phyloP scores from a whole-genome alignment of 2,797 vertebrate species.

The Pseudotriccus pelzelni region DNA sequence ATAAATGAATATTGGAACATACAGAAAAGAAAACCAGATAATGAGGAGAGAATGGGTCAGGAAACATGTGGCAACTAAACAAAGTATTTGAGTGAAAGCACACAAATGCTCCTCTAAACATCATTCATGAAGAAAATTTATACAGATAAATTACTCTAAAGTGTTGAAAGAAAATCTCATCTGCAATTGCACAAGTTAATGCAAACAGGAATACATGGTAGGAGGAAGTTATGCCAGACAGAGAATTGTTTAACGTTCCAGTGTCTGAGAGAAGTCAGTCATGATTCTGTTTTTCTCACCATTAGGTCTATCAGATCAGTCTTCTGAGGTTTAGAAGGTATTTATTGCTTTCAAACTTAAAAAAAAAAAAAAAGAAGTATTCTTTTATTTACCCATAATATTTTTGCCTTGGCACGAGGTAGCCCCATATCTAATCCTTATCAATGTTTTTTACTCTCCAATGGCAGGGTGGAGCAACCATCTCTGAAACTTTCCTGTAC shows the following conservation, averaged over 20 bases:
- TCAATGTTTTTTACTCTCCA: background rate
- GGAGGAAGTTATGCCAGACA: background rate
- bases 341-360: background rate
- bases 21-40: background rate
- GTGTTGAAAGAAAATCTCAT: background rate
- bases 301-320: background rate
- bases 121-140: background rate
- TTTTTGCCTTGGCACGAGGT: background rate
- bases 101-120: background rate
- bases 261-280: background rate
- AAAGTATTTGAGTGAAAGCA: background rate
- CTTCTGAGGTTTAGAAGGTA: background rate
- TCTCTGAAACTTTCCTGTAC: background rate
- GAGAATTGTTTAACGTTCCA: background rate
- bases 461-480: background rate
- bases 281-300: background rate
- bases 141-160: background rate
- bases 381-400: background rate
- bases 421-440: background rate
- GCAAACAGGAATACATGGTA: background rate
- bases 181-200: background rate
- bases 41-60: background rate
- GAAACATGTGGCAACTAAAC: background rate
- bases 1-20: background rate
- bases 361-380: background rate